These are phyloP conservation scores for Lasioglossum morio DNA, from an alignment of 2,888 invertebrate species.

Conservation along the genomic window DNA sequence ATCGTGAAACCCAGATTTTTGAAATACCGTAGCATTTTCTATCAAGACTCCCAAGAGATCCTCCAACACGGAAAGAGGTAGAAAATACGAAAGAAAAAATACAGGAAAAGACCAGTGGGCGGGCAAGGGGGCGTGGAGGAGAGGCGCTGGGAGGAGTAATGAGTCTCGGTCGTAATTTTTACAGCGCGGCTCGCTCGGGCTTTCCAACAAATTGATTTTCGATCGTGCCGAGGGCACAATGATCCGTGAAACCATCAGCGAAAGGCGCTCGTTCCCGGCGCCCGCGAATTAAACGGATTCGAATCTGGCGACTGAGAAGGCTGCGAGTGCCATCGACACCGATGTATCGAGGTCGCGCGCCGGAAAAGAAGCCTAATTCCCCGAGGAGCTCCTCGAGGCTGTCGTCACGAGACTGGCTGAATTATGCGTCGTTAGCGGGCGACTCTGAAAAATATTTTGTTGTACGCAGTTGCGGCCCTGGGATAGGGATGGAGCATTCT, in stretches of 20 bases:
- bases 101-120: not conserved
- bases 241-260: constrained; percentile 17
- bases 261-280: not conserved
- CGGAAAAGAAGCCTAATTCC: constrained; percentile 45
- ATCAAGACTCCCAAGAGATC: constrained; percentile 51
- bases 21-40: not conserved
- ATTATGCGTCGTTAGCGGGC: constrained; percentile 72
- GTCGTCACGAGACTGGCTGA: constrained; percentile 69
- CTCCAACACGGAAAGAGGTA: not conserved
- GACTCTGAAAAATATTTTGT: not conserved
- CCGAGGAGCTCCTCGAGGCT: constrained; percentile 28
- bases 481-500: constrained; percentile 29
- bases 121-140: not conserved
- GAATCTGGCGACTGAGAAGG: not conserved
- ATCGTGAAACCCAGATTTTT: not conserved
- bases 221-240: constrained; percentile 22
- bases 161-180: constrained; percentile 46
- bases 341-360: constrained; percentile 32
- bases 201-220: constrained; percentile 34
- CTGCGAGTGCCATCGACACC: constrained; percentile 8
- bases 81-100: not conserved
- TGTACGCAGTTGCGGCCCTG: not conserved
- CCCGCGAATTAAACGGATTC: not conserved
- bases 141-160: constrained; percentile 32
- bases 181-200: constrained; percentile 16